These are phyloP conservation scores for Euproctis similis DNA, from an alignment of 2,888 invertebrate species.

Conservation along the genomic window DNA sequence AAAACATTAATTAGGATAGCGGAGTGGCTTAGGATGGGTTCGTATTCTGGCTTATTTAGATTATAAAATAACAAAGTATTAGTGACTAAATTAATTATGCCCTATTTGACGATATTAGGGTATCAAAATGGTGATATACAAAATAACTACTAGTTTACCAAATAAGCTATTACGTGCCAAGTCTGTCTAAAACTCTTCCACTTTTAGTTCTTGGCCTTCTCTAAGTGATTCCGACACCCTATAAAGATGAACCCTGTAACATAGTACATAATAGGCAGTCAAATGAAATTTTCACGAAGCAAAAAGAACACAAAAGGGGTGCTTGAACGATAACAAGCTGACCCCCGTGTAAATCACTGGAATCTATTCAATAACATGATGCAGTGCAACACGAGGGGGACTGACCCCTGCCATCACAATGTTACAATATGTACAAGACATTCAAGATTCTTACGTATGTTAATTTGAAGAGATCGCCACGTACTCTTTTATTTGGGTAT, in stretches of 20 bases:
- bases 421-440: constrained; percentile 8
- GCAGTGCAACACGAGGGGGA: too few species aligned
- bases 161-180: too few species aligned
- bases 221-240: constrained; percentile 2
- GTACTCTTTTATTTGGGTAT: too few species aligned
- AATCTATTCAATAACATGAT: constrained; percentile 33
- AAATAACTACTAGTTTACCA: too few species aligned
- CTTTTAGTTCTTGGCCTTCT: constrained; percentile 4
- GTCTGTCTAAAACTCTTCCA: too few species aligned
- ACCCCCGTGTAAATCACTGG: constrained; percentile 32
- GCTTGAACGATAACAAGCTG: constrained; percentile 22
- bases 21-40: too few species aligned
- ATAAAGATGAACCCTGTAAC: constrained; percentile 3
- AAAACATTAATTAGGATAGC: too few species aligned
- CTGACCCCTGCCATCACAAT: constrained; percentile 26
- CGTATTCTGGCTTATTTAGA: too few species aligned
- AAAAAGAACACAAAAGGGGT: constrained; percentile 5
- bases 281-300: constrained; percentile 23
- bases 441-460: constrained; percentile 6
- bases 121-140: too few species aligned
- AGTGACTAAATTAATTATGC: too few species aligned
- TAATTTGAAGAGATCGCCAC: constrained; percentile 3
- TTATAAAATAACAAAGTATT: too few species aligned
- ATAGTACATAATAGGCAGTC: constrained; percentile 1
- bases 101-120: too few species aligned